Evolutionary conservation across 2,113 vertebrate genomes (phyloP), one percentile per base, ranked within the genome.

Genomic region (Phoenicopterus ruber): DNA sequence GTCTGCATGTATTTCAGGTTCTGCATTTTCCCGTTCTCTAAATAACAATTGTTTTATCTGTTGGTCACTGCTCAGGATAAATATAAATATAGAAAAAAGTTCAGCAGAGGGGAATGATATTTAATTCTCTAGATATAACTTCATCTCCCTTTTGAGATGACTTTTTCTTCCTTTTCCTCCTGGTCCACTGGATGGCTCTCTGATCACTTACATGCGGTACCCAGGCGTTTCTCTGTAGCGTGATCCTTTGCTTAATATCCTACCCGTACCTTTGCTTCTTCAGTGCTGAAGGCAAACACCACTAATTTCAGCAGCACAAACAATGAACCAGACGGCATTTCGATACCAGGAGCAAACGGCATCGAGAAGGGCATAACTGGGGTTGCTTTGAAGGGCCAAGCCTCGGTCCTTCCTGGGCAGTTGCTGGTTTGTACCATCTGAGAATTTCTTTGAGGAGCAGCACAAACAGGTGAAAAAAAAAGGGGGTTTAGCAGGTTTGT

Each of bases 181-280:
- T 71, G 93, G 83, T 94, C 96, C 96, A 97, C 95, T 96, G 95
- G 94, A 96, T 97, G 96, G 96, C 96, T 97, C 96, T 95, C 86
- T 89, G 94, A 87, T 87, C 94, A 94, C 89, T 97, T 74, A 59
- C 72, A 91, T 89, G 29, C 58, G 66, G 50, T 44, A 59, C 32
- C 17, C n/a, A 52, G 69, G 38, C 89, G 9, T 50, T 74, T 82
- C 84, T 87, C 57, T 50, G 29, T 28, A 46, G 34, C 11, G 28
- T 52, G 44, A 80, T 82, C 25, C 47, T 57, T 77, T 83, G 25
- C 80, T 88, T 86, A 38, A n/a, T 22, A 21, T 50, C 6, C 3
- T 21, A 82, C 52, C 17, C 49, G 15, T 76, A 15, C 17, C 34
- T 88, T 84, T 72, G 44, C 55, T 92, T 62, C 55, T 62, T 6